phyloP scores from a whole-genome alignment of 2,113 vertebrate species.

The Trematomus loennbergii region DNA sequence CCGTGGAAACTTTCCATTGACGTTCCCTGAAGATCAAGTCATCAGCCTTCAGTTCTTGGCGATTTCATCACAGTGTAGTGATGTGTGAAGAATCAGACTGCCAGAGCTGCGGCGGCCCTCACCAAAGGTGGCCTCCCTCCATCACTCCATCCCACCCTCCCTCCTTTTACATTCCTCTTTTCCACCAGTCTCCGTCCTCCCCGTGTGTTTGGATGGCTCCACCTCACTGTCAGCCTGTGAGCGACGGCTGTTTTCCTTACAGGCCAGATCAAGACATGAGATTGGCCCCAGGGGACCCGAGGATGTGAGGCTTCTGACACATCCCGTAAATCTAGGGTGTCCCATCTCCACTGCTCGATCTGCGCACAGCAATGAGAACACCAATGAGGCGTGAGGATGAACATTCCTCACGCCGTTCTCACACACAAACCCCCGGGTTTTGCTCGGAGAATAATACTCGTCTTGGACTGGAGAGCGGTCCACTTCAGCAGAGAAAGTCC shows the following conservation, averaged over 20 bases:
- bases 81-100: conserved; percentile 55
- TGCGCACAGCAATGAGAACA: conserved; percentile 71
- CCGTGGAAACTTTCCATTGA: conserved; percentile 56
- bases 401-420: conserved; percentile 78
- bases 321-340: conserved; percentile 80
- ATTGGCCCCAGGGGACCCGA: conserved; percentile 74
- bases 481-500: conserved; percentile 50
- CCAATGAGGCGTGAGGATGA: conserved; percentile 81
- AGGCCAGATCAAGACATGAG: conserved; percentile 80
- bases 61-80: conserved; percentile 55
- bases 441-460: conserved; percentile 62
- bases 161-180: conserved; percentile 72
- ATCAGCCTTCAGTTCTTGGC: conserved; percentile 53
- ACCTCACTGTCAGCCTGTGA: conserved; percentile 79
- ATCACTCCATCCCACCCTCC: conserved; percentile 49
- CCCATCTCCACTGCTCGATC: conserved; percentile 76
- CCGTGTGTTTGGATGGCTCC: conserved; percentile 79
- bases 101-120: conserved; percentile 51
- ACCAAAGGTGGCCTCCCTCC: conserved; percentile 71
- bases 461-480: conserved; percentile 50
- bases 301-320: conserved; percentile 81
- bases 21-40: conserved; percentile 61
- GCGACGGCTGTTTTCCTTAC: conserved; percentile 80
- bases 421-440: conserved; percentile 66
- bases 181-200: conserved; percentile 74